Evolutionary conservation across 2,888 invertebrate species (phyloP), one percentile per base, ranked within the genome.

Genomic region (Entomobrya multifasciata): DNA sequence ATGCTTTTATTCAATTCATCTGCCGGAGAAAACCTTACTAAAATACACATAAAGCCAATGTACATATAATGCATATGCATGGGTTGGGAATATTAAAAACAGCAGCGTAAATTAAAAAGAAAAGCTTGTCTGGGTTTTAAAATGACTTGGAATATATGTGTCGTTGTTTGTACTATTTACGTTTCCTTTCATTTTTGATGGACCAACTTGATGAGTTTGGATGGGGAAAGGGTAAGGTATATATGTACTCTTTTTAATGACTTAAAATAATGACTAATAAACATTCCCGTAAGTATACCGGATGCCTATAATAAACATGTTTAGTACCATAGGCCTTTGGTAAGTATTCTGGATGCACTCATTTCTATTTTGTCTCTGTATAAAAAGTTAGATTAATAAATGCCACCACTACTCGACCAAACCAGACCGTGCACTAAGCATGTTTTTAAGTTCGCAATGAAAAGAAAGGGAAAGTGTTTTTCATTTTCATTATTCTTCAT

Each of bases 201-300:
- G 1, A 52, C 25, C 52, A 52, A n/a, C 49, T 67, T 67, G 67
- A 67, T 52, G 52, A 74, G 52, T 52, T 49, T n/a, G 27, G 52
- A 22, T 13, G 76, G 30, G 41, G 6, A 57, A 3, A 17, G 13
- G 11, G 22, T 44, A 41, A 65, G 36, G 41, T 41, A 65, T 65
- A 41, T 20, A 13, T 27, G n/a, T 22, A 67, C 62, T 30, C 20
- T 20, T 41, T 76, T 76, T 76, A 76, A 76, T 76, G 57, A 13
- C 22, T 57, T 15, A 57, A 30, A 55, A 30, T 76, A 76, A 76
- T 76, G 76, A 57, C 55, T 76, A 76, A 76, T 76, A 76, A 76
- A 76, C 76, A 55, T 76, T 36, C 76, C 76, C 41, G 41, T n/a
- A n/a, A n/a, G n/a, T n/a, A n/a, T n/a, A n/a, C n/a, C n/a, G n/a